Evolutionary conservation across 2,797 vertebrate genomes (phyloP).

Genomic region (Loriculus beryllinus): DNA sequence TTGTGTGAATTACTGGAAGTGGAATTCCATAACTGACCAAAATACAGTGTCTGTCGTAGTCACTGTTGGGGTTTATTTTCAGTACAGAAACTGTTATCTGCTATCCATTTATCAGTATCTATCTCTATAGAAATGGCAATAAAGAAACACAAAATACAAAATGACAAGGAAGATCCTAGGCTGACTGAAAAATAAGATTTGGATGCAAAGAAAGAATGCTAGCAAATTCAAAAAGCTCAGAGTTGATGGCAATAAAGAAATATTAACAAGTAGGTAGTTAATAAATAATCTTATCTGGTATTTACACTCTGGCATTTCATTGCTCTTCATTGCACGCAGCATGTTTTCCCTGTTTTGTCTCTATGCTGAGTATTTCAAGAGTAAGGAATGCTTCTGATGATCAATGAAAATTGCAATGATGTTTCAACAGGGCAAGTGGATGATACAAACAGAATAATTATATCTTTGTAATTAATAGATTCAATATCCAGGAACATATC

Average conservation of each 20-base stretch:
- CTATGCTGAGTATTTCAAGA: background rate
- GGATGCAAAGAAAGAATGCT: background rate
- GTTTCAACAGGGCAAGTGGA: background rate
- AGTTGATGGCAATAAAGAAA: background rate
- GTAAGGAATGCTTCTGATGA: background rate
- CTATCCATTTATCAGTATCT: background rate
- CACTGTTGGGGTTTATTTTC: background rate
- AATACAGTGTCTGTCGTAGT: accelerated
- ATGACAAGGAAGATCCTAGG: background rate
- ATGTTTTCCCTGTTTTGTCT: slow-evolving; percentile 28
- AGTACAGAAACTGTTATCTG: background rate
- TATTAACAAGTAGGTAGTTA: slow-evolving; percentile 4
- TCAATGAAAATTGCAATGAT: slow-evolving; percentile 11
- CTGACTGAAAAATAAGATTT: background rate
- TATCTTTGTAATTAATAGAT: background rate
- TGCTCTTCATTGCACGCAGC: background rate
- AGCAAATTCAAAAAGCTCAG: background rate
- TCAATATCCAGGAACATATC: background rate
- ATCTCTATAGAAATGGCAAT: background rate
- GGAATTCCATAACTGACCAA: background rate
- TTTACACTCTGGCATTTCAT: slow-evolving; percentile 23
- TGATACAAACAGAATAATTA: slow-evolving; percentile 13
- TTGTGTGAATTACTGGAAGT: background rate
- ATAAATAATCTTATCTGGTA: slow-evolving; percentile 2
- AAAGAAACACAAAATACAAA: background rate